These are phyloP conservation scores for Atta cephalotes DNA, from an alignment of 1,140 invertebrate genomes.

Conservation along the genomic window DNA sequence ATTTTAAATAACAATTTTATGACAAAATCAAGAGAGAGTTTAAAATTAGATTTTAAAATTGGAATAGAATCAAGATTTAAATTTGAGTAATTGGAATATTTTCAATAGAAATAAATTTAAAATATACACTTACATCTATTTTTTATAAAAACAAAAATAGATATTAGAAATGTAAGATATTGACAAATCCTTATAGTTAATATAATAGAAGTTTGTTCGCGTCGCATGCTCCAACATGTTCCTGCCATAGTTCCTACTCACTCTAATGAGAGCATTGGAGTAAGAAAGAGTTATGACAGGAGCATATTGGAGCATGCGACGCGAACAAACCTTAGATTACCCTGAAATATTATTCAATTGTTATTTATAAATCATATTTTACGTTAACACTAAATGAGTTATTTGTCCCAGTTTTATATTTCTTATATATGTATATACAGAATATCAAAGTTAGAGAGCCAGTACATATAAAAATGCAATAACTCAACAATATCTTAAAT, in stretches of 20 bases:
- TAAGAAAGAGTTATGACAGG: no score
- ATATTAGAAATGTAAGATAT: conserved; percentile 22
- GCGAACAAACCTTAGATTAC: neutral
- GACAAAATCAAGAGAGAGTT: conserved; percentile 17
- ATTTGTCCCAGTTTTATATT: neutral
- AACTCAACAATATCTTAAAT: conserved; percentile 16
- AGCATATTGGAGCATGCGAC: no score
- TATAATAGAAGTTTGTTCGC: neutral
- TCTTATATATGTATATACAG: conserved; percentile 23
- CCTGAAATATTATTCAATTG: neutral
- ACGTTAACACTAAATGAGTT: neutral
- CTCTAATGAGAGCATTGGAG: no score
- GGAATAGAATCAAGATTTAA: conserved; percentile 22
- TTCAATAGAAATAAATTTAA: conserved; percentile 13
- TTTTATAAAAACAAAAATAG: conserved; percentile 33
- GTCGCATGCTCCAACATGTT: no score
- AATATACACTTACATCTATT: conserved; percentile 1
- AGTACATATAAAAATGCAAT: neutral
- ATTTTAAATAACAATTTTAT: conserved; percentile 6
- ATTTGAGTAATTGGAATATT: conserved; percentile 29
- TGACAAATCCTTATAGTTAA: neutral
- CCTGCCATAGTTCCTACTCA: no score
- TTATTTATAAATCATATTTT: neutral
- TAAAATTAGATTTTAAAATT: conserved; percentile 1
- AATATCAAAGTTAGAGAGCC: conserved; percentile 8